Conservation (phyloP, 2,797 vertebrate genomes). For the Bryconaethiops microstoma region DNA sequence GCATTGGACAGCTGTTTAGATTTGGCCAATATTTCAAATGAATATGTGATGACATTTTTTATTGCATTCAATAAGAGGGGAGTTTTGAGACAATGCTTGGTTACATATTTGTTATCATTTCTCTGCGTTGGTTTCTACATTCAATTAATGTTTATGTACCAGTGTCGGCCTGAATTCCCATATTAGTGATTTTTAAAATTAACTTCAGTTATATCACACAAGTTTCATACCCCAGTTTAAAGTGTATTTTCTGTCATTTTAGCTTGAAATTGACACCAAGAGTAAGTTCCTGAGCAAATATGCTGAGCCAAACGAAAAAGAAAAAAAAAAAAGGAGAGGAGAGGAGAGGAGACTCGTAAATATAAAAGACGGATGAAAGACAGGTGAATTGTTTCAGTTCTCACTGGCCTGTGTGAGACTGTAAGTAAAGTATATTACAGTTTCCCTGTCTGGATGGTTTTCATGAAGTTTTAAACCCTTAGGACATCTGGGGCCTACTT, state of each 20-base stretch:
- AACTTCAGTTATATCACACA: too few relatives aligned
- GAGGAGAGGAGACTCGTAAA: background rate
- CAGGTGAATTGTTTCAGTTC: background rate
- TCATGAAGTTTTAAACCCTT: background rate
- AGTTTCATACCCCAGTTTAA: background rate
- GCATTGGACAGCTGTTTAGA: too few relatives aligned
- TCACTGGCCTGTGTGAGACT: background rate
- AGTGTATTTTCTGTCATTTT: background rate
- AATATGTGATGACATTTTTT: too few relatives aligned
- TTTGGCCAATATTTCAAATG: too few relatives aligned
- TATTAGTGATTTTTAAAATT: too few relatives aligned
- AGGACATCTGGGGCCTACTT: background rate
- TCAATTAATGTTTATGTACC: too few relatives aligned
- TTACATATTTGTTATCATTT: too few relatives aligned
- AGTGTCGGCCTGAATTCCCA: too few relatives aligned
- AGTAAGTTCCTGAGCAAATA: background rate
- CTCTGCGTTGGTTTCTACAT: too few relatives aligned
- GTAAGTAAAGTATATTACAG: slow-evolving; percentile 5
- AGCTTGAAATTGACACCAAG: background rate
- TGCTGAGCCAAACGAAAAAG: background rate
- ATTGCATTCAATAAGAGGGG: too few relatives aligned
- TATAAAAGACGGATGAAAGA: slow-evolving; percentile 18
- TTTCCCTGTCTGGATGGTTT: slow-evolving; percentile 12
- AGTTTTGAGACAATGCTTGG: too few relatives aligned
- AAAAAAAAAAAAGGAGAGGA: too few relatives aligned